Conservation (phyloP, 2,888 invertebrate genomes). For the Orthosia incerta region DNA sequence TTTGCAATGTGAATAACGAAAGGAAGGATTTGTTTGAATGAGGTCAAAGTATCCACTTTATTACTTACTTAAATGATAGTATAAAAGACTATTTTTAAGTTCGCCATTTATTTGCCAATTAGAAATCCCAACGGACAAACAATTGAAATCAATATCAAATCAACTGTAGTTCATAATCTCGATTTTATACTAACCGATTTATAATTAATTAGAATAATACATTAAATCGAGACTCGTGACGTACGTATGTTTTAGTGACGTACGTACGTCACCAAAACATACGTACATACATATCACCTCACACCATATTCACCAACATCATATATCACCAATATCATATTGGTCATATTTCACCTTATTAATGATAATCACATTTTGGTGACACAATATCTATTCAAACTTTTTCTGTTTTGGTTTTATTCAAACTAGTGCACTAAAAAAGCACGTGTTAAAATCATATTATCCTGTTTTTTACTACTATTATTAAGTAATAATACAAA, state of each 20-base stretch:
- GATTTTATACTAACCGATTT: background rate
- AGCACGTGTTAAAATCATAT: background rate
- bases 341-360: slow-evolving; percentile 2
- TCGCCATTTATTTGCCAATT: background rate
- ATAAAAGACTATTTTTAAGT: background rate
- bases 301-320: no score
- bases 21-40: background rate
- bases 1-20: no score
- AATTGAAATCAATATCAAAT: no score
- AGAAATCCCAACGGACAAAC: background rate
- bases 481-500: background rate
- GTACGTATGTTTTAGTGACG: no score
- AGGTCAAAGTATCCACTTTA: background rate
- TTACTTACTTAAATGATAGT: no score
- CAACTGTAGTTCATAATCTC: no score
- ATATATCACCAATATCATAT: no score
- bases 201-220: background rate
- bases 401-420: background rate
- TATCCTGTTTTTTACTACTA: background rate
- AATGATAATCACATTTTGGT: slow-evolving; percentile 2
- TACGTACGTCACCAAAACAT: no score
- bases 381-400: background rate
- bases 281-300: no score
- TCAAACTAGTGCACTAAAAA: no score
- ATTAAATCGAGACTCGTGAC: background rate